Evolutionary conservation across 2,797 vertebrate species (phyloP), one percentile per base, ranked within the genome.

Genomic region (Allobates femoralis): DNA sequence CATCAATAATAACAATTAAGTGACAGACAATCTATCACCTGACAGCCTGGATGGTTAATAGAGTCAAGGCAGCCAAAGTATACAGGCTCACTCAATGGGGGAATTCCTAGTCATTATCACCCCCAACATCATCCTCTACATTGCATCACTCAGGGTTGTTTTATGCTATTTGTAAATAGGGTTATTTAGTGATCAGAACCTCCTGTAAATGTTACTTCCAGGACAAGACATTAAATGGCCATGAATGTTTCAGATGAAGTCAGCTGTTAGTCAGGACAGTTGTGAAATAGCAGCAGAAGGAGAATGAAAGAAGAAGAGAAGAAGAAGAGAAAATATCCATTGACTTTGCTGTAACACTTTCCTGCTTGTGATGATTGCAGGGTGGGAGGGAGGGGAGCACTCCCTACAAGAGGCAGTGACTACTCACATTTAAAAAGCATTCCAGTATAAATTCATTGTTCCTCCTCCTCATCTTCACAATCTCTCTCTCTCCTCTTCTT

Each of bases 391-490:
- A 93, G 94, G 89, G 91, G 91, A 93, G 94, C 94, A 94, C 94
- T 94, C 93, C 93, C 93, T 94, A 94, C 94, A 94, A 94, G 94
- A 95, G 93, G 93, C 94, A 93, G 93, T 96, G 95, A 95, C 95
- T 94, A 95, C 94, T 94, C 94, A 55, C 84, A 93, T 93, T 93
- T 93, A 94, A 95, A 94, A 94, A 94, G 94, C 94, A 93, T 95
- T 93, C 93, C 94, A 93, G 94, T 95, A 95, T 96, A 95, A 96
- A 96, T 95, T 93, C 95, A 95, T 96, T 95, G 95, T 94, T 95
- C 94, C 93, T 92, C 94, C 94, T 94, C 93, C 93, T 93, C 94
- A 93, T 94, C 94, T 94, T 94, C 94, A 95, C 94, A 94, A 46
- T 93, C 92, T 92, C 93, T 92, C 26, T 91, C 93, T 89, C 92